Evolutionary conservation across 2,797 vertebrate genomes (phyloP), one percentile per base, ranked within the genome.

Genomic region (Rhabdomys pumilio): DNA sequence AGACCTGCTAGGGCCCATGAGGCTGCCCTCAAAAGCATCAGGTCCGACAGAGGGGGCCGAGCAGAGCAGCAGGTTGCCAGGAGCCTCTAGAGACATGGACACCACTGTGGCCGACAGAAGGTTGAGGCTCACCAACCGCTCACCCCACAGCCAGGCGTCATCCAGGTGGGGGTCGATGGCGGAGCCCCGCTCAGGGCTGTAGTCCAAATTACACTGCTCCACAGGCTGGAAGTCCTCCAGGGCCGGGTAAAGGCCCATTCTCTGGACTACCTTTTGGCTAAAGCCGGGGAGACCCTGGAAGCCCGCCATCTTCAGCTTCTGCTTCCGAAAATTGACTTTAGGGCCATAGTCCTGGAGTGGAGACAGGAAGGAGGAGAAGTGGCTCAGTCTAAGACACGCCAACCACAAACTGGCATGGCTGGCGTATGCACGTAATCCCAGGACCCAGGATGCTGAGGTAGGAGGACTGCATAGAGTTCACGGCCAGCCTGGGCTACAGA

Each of bases 271-370:
- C 47, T 98, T 98, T 14, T 96, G 98, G 97, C 99, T 99, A 94
- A 98, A 97, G 80, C 98, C 86, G 1, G 99, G 99, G 53, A 99
- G 99, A 67, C 99, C 99, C 0, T 86, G 98, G 93, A 99, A 99
- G 85, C 96, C 87, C 0, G 98, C 98, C 0, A 98, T 47, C 95
- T 98, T 99, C 69, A 99, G 98, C 98, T 99, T 99, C 79, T 79
- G 99, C 72, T 99, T 99, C 98, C 99, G 99, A 96, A 99, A 99
- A 98, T 99, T 99, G 94, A 99, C 99, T 98, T 99, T 99, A 38
- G 99, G 99, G 47, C 99, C 99, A 0, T 99, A 99, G 97, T 99
- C 99, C 99, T 99, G 97, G 96, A 90, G 88, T 89, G 81, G 94
- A 41, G 76, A 93, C 44, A 91, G 59, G 90, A 83, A 63, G 53